A percentile compares a stretch with the other conserved stretches of the same genome.
These are phyloP conservation scores for Lepidurus arcticus DNA, from an alignment of 1,140 invertebrate species.

Conservation along the genomic window DNA sequence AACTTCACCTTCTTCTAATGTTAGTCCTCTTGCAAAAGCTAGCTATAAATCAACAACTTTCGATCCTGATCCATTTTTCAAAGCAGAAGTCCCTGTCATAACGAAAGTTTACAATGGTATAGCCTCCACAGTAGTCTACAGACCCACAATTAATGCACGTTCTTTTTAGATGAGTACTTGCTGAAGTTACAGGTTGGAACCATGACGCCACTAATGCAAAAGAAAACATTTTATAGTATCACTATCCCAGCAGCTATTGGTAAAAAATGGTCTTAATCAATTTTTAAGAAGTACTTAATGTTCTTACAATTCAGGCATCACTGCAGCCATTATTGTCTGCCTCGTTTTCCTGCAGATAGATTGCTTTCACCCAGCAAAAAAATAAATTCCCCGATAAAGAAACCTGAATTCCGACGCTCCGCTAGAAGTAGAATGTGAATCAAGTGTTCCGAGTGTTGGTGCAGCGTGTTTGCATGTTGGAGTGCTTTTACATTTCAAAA, in stretches of 20 bases:
- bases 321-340: neutral
- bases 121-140: neutral
- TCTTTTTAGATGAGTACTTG: neutral
- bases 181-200: neutral
- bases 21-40: neutral
- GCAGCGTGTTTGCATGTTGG: too few relatives aligned
- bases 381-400: neutral
- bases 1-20: neutral
- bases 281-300: neutral
- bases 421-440: too few relatives aligned
- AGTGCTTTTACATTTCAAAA: too few relatives aligned
- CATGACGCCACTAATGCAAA: neutral
- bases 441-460: too few relatives aligned
- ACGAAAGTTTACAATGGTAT: neutral
- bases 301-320: neutral
- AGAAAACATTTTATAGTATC: neutral
- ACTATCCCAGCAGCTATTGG: neutral
- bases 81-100: neutral
- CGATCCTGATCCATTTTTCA: neutral
- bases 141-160: neutral
- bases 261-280: neutral
- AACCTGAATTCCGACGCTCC: too few relatives aligned
- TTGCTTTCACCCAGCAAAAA: neutral
- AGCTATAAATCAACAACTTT: neutral
- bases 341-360: neutral